These are phyloP conservation scores for Cuniculus paca DNA, from an alignment of 2,797 vertebrate genomes.

Conservation along the genomic window DNA sequence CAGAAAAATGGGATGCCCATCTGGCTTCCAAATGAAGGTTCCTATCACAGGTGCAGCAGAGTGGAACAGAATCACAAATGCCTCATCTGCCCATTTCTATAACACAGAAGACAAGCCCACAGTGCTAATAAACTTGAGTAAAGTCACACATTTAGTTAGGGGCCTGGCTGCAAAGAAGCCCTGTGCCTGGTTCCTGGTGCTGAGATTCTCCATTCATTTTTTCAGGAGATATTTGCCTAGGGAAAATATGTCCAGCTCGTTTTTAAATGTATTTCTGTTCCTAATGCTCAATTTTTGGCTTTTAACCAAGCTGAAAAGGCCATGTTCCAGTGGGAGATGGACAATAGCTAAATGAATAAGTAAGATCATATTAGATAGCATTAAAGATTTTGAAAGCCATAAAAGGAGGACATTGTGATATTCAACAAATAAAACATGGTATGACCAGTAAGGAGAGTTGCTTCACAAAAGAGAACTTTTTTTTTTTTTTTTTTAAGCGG, in stretches of 20 bases:
- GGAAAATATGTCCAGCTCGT: neutral
- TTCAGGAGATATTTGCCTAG: neutral
- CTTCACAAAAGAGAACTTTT: constrained; percentile 32
- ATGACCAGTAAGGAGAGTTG: neutral
- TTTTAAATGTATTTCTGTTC: neutral
- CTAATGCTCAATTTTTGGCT: neutral
- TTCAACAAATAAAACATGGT: constrained; percentile 48
- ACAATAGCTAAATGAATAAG: neutral
- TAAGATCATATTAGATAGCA: neutral
- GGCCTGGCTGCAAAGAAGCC: neutral
- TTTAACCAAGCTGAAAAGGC: neutral
- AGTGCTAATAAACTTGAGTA: neutral
- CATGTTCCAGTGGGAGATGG: neutral
- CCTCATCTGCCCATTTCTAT: neutral
- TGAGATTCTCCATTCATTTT: neutral
- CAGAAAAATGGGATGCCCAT: neutral
- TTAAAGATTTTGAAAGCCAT: neutral
- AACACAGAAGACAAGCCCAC: neutral
- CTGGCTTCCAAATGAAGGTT: neutral
- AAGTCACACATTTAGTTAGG: neutral
- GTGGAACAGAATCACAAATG: neutral
- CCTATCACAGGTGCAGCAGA: neutral
- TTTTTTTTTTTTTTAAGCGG: constrained; percentile 22
- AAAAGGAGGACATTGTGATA: neutral
- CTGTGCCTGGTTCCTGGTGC: neutral